Base-by-base conservation (phyloP, 2,888 invertebrate genomes). In the Tryphoninae sp. region DNA sequence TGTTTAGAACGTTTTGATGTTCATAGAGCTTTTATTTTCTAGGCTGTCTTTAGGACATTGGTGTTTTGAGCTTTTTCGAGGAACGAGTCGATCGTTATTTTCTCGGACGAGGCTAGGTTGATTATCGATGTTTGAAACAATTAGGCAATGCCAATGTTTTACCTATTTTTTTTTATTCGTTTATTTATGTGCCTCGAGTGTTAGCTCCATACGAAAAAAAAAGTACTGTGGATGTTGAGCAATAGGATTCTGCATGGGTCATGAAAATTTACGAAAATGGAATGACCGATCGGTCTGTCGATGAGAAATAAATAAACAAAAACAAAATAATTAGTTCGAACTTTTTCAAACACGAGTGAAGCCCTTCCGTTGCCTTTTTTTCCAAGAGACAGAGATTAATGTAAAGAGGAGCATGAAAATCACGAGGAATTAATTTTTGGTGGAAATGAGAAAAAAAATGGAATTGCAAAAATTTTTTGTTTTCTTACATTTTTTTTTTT, bases 21-120 rank as follows among this genome's bases (percentile, higher is more conserved):
- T 13, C 42, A 64, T 71, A 72, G 78, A 26, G 69, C 55, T 23
- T 58, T 58, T 55, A n/a, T 65, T 62, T 33, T 64, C n/a, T 71
- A 72, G 58, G 58, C 45, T 78, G 78, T 78, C 78, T 22, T 33
- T 78, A 78, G 78, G 78, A 78, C 71, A 65, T 72, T 55, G 19
- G 16, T 71, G 61, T 64, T 71, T 71, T 51, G 40, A 65, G 49
- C 40, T 22, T 61, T 75, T 68, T 9, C 19, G 49, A 68, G 59
- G 11, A 55, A 13, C 16, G 4, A 9, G 42, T 4, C 13, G 67
- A 11, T 49, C 26, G 58, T 49, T 1, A 72, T 61, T 62, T 49
- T 22, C 3, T 40, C 49, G n/a, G 33, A 33, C 26, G 19, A 9
- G n/a, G 59, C 49, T 67, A 22, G 67, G 11, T 45, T 74, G 11